Conservation (phyloP, 2,113 vertebrate genomes). For the Acanthochromis polyacanthus region DNA sequence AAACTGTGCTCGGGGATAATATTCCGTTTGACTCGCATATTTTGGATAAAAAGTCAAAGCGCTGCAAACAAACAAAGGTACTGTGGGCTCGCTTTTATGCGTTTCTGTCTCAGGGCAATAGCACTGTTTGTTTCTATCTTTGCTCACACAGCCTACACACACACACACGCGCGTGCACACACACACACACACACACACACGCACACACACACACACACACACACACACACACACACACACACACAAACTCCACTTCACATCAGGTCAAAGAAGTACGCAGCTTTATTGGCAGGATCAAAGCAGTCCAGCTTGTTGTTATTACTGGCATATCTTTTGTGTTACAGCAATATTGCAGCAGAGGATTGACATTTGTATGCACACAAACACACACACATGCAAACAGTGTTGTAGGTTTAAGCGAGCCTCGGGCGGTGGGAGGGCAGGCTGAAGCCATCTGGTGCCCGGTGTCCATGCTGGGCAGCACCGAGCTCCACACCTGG, state of each 20-base stretch:
- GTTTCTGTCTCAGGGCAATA: slow-evolving; percentile 11
- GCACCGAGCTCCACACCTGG: slow-evolving; percentile 75
- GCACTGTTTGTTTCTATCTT: slow-evolving; percentile 7
- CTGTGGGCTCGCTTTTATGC: slow-evolving; percentile 8
- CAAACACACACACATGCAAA: slow-evolving; percentile 41
- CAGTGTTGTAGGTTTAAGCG: slow-evolving; percentile 45
- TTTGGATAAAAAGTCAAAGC: neutral
- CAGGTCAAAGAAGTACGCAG: slow-evolving; percentile 22
- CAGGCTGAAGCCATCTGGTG: slow-evolving; percentile 71
- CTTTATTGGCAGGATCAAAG: slow-evolving; percentile 44
- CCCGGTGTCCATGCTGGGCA: slow-evolving; percentile 68
- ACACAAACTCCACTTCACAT: slow-evolving; percentile 1
- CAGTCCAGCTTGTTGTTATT: slow-evolving; percentile 46
- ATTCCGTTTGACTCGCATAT: neutral
- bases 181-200: no score
- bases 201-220: no score
- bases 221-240: no score
- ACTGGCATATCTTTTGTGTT: slow-evolving; percentile 20
- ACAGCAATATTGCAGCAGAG: slow-evolving; percentile 27
- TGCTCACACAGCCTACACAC: slow-evolving; percentile 18
- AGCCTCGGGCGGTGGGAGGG: slow-evolving; percentile 57
- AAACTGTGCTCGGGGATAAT: neutral
- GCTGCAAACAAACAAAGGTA: slow-evolving; percentile 13
- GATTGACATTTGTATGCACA: slow-evolving; percentile 10
- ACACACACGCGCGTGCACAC: neutral